Evolutionary conservation across 2,888 invertebrate genomes (phyloP).

Genomic region (Thalpophila matura): DNA sequence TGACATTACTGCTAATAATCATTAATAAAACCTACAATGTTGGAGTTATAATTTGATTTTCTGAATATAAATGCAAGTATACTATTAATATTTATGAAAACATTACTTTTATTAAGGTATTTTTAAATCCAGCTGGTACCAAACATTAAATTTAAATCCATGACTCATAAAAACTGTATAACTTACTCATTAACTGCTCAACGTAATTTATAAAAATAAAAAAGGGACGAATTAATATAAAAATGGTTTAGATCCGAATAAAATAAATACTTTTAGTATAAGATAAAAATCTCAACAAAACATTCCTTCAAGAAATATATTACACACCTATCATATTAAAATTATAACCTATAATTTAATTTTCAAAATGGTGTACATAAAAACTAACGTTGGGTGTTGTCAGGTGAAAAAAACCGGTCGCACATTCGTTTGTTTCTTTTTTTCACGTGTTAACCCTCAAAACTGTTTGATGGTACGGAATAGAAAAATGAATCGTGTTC

Average conservation of each 20-base stretch:
- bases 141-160: constrained; percentile 33
- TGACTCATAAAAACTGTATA: constrained; percentile 47
- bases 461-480: constrained; percentile 80
- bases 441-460: constrained; percentile 75
- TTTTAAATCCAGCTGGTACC: constrained; percentile 33
- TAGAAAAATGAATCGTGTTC: constrained; percentile 82
- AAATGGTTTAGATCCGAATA: constrained; percentile 67
- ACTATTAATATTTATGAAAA: constrained; percentile 47
- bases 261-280: constrained; percentile 76
- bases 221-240: constrained; percentile 63
- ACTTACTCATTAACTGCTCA: constrained; percentile 55
- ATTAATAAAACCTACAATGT: not conserved
- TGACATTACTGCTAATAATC: no score
- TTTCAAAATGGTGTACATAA: constrained; percentile 85
- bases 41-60: constrained; percentile 34
- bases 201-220: constrained; percentile 65
- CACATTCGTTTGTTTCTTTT: constrained; percentile 84
- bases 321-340: constrained; percentile 90
- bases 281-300: constrained; percentile 82
- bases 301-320: constrained; percentile 82
- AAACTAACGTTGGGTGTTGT: constrained; percentile 85
- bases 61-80: constrained; percentile 28
- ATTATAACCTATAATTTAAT: constrained; percentile 91
- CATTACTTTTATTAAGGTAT: constrained; percentile 34
- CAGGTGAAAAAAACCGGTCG: constrained; percentile 85